These are phyloP conservation scores for Cyprinella venusta DNA, from an alignment of 2,797 vertebrate species.

Conservation along the genomic window DNA sequence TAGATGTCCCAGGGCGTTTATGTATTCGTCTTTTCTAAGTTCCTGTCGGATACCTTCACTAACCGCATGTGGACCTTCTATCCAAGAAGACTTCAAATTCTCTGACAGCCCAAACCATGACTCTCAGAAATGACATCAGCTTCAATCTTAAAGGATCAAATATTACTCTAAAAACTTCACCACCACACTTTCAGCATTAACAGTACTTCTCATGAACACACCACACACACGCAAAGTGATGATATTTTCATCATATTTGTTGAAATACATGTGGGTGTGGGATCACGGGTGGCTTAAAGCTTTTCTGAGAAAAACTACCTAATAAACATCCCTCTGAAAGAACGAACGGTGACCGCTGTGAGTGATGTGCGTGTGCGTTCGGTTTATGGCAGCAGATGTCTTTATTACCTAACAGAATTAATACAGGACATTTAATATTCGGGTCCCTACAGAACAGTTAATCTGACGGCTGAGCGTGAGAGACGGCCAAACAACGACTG, in stretches of 20 bases:
- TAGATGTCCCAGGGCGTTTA: background rate
- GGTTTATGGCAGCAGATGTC: slow-evolving; percentile 52
- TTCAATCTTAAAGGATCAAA: slow-evolving; percentile 28
- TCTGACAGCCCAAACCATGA: slow-evolving; percentile 20
- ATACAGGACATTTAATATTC: slow-evolving; percentile 57
- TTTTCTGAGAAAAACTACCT: slow-evolving; percentile 18
- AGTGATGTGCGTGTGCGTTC: slow-evolving; percentile 9
- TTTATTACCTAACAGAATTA: slow-evolving; percentile 62
- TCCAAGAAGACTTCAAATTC: slow-evolving; percentile 1
- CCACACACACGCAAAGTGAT: background rate
- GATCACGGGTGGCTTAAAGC: slow-evolving; percentile 37
- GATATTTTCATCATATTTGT: slow-evolving; percentile 41
- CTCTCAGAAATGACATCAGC: slow-evolving; percentile 40
- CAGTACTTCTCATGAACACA: background rate
- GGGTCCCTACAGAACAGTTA: slow-evolving; percentile 53
- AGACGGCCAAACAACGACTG: background rate
- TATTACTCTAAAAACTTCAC: slow-evolving; percentile 29
- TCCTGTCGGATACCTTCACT: background rate
- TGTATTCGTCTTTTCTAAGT: background rate
- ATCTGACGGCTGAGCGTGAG: slow-evolving; percentile 52
- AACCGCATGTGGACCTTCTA: background rate
- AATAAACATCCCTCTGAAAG: slow-evolving; percentile 29
- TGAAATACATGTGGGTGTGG: slow-evolving; percentile 27
- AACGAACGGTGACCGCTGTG: background rate
- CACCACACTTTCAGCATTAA: background rate